These are phyloP conservation scores for Euwallacea fornicatus DNA, from an alignment of 1,140 invertebrate species.

Conservation along the genomic window DNA sequence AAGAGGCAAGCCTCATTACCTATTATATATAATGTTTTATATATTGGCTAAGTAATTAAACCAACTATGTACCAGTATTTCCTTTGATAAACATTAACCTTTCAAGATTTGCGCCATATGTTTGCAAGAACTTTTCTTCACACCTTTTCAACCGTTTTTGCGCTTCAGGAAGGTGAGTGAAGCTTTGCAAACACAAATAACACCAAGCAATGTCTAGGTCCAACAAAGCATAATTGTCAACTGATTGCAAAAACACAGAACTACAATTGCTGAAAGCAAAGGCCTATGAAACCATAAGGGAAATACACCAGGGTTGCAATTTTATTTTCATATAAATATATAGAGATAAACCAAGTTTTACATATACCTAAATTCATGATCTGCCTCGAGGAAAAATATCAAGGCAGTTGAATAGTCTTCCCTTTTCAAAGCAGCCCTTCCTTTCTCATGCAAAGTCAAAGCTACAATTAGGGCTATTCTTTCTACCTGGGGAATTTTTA, in stretches of 20 bases:
- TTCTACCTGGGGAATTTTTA: slow-evolving; percentile 68
- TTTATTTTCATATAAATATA: background rate
- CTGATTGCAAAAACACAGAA: slow-evolving; percentile 65
- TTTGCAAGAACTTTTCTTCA: slow-evolving; percentile 65
- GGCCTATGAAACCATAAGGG: background rate
- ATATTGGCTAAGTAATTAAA: background rate
- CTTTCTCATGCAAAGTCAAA: slow-evolving; percentile 77
- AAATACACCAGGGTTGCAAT: background rate
- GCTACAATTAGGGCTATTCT: slow-evolving; percentile 69
- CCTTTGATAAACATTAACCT: slow-evolving; percentile 71
- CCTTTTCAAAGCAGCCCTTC: slow-evolving; percentile 64
- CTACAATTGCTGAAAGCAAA: slow-evolving; percentile 62
- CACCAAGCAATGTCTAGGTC: slow-evolving; percentile 85
- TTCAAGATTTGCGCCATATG: slow-evolving; percentile 72
- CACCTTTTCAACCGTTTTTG: slow-evolving; percentile 65
- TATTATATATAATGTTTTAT: slow-evolving; percentile 11
- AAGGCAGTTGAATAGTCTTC: slow-evolving; percentile 70
- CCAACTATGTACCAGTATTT: slow-evolving; percentile 54
- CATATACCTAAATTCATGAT: slow-evolving; percentile 68
- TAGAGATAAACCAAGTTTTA: background rate
- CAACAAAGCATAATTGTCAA: slow-evolving; percentile 80
- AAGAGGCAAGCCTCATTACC: slow-evolving; percentile 70
- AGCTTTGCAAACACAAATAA: slow-evolving; percentile 72
- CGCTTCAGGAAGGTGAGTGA: slow-evolving; percentile 72
- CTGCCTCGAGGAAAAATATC: slow-evolving; percentile 73